phyloP scores from a whole-genome alignment of 2,113 vertebrate species.

The Ramphastos sulfuratus region DNA sequence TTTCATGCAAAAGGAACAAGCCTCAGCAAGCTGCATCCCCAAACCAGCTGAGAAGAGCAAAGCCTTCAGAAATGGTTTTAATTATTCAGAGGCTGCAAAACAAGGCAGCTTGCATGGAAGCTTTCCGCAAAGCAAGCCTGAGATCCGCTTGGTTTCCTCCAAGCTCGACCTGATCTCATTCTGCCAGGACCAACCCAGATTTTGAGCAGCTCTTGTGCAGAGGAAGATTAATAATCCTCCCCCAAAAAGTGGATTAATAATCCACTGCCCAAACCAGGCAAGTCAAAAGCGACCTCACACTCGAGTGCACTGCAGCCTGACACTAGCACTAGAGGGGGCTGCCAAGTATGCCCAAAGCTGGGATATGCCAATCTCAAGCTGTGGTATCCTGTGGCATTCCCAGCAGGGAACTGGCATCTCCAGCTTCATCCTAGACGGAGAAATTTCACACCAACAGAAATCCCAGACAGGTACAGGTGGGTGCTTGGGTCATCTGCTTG shows the following conservation, averaged over 20 bases:
- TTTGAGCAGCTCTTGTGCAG: not conserved
- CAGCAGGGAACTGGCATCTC: not conserved
- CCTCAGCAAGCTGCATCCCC: conserved; percentile 28
- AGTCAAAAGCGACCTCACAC: not conserved
- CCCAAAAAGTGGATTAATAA: not conserved
- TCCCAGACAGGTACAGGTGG: not conserved
- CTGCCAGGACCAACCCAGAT: not conserved
- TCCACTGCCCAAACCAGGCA: not conserved
- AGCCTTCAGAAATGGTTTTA: conserved; percentile 41
- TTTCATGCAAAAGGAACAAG: conserved; percentile 8
- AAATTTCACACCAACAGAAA: not conserved
- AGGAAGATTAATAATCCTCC: not conserved
- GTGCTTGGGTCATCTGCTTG: not conserved
- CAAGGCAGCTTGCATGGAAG: conserved; percentile 15
- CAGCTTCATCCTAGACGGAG: not conserved
- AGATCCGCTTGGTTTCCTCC: not conserved
- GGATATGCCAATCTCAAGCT: not conserved
- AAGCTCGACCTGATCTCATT: not conserved
- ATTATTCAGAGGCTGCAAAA: conserved; percentile 49
- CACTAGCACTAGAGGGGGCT: not conserved
- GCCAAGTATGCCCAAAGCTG: accelerated
- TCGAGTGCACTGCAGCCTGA: accelerated
- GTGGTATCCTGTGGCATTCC: accelerated
- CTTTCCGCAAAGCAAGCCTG: not conserved
- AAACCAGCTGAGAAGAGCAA: not conserved